A percentile compares a stretch with the other conserved stretches of the same genome.
phyloP scores from a whole-genome alignment of 2,797 vertebrate genomes.

The Tamandua tetradactyla region DNA sequence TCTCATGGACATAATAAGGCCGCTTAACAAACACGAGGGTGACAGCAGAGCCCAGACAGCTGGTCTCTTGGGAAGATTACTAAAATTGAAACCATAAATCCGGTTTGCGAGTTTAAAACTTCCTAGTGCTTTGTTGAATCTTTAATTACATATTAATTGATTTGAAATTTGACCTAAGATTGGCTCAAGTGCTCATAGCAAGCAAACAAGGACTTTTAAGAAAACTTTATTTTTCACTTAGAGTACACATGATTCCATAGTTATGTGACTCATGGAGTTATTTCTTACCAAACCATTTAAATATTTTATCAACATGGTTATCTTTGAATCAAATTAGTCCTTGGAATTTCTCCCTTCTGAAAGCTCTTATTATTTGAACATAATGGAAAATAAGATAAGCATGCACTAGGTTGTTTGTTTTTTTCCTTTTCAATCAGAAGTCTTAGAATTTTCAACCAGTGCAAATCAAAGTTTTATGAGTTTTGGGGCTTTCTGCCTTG shows the following conservation, averaged over 20 bases:
- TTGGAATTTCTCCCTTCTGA: not conserved
- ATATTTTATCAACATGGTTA: not conserved
- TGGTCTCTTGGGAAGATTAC: not conserved
- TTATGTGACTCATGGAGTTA: not conserved
- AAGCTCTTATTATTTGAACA: not conserved
- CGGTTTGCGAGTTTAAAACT: conserved; percentile 26
- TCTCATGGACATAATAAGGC: not conserved
- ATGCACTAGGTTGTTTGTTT: not conserved
- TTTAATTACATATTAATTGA: conserved; percentile 52
- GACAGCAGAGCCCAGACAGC: not conserved
- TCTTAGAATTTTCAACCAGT: conserved; percentile 12
- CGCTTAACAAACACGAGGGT: not conserved
- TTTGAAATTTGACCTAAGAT: conserved; percentile 41
- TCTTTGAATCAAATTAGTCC: not conserved
- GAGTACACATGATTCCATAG: not conserved
- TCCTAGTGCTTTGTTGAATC: not conserved
- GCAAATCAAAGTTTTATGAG: not conserved
- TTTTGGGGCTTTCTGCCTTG: not conserved
- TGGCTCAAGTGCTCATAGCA: not conserved
- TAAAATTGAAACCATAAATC: not conserved
- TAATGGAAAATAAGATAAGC: conserved; percentile 1
- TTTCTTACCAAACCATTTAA: not conserved
- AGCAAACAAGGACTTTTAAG: not conserved
- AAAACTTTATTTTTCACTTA: not conserved
- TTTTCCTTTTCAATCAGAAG: not conserved